Conservation (phyloP, 1,140 invertebrate genomes). For the Nymphalis io region DNA sequence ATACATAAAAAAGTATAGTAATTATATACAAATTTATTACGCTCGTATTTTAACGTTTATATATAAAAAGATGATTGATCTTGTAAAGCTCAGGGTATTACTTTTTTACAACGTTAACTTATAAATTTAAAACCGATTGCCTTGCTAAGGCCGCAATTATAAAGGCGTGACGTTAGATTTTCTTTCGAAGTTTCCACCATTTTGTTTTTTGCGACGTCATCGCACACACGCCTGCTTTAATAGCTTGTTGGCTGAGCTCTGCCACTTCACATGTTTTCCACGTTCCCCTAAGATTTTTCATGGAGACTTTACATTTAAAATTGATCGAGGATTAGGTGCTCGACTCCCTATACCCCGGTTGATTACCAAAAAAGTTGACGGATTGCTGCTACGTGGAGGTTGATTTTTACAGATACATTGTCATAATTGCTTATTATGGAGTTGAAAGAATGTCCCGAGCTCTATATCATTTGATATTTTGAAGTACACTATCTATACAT, state of each 20-base stretch:
- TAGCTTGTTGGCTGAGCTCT: conserved; percentile 44
- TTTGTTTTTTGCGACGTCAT: conserved; percentile 59
- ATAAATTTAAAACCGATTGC: conserved; percentile 34
- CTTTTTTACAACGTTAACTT: conserved; percentile 18
- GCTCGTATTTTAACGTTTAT: too few relatives aligned
- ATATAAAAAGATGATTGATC: conserved; percentile 9
- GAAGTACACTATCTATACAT: too few relatives aligned
- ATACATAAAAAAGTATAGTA: too few relatives aligned
- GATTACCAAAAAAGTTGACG: conserved; percentile 29
- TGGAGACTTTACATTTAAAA: conserved; percentile 55
- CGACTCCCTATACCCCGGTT: conserved; percentile 45
- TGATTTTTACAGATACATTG: not conserved
- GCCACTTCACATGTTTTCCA: conserved; percentile 54
- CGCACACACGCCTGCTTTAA: conserved; percentile 55
- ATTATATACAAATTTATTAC: not conserved
- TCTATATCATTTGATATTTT: too few relatives aligned
- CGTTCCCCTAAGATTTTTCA: conserved; percentile 58
- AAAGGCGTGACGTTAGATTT: conserved; percentile 56
- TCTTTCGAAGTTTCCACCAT: conserved; percentile 55
- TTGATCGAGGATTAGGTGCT: conserved; percentile 49
- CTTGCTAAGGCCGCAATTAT: conserved; percentile 4
- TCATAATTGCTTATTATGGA: not conserved
- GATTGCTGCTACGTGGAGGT: conserved; percentile 21
- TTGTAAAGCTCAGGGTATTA: conserved; percentile 21
- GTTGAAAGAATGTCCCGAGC: not conserved